Base-by-base conservation (phyloP, 2,113 vertebrate genomes). In the Lutjanus erythropterus region DNA sequence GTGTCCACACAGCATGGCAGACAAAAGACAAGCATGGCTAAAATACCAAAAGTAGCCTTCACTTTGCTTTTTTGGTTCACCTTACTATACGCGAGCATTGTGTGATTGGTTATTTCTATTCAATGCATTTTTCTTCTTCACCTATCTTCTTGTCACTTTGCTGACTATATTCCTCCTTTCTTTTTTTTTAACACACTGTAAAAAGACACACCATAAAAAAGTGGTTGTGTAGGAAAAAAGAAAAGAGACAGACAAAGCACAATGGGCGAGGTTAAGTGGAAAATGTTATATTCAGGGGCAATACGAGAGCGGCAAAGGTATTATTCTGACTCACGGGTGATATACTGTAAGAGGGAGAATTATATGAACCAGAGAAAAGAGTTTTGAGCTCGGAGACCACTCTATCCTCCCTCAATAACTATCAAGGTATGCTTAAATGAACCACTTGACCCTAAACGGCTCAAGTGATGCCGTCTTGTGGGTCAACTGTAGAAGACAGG, bases 331-430 rank as follows among this genome's bases (percentile, higher is more conserved):
- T 78, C 73, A 70, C 56, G 64, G 79, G 58, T 86, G 80, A 85
- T 87, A 74, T 56, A 81, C 25, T 68, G 49, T 39, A 27, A 82
- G 46, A 82, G 69, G 42, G 77, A 67, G 52, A 69, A 79, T 74
- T 80, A 80, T 50, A 67, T 75, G 76, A 89, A 79, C 21, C 53
- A 59, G 21, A 55, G 65, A 76, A 80, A 74, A 50, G 73, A 59
- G 75, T 37, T 83, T 35, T 55, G 78, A 86, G 78, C 80, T 70
- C 46, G 23, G 80, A 86, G 83, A 86, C 78, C 81, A 86, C 83
- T 85, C 81, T 65, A 39, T 52, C 14, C 61, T 88, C 77, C 79
- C 64, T 85, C 67, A 86, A 78, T 71, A 85, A 75, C 83, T 39
- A 78, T 88, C 84, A 85, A 83, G 73, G 59, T 56, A 59, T 41